Base-by-base conservation (phyloP, 2,797 vertebrate genomes). In the Glossophaga mutica region DNA sequence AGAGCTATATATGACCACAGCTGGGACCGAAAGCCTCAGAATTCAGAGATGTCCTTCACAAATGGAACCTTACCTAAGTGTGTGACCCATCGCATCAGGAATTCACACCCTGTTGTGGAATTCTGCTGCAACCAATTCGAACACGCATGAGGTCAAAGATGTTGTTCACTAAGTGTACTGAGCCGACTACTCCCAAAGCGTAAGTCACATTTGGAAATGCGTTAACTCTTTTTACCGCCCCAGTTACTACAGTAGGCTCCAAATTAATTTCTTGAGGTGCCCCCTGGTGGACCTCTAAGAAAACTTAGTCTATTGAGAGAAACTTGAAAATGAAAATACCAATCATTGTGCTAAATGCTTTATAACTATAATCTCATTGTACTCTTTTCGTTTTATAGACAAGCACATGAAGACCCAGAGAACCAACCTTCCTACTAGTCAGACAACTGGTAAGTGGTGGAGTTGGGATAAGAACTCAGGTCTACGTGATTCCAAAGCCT, bases 231-330 rank as follows among this genome's bases (percentile, higher is more conserved):
- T 70, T 96, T 70, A 18, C 12, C 44, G 78, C n/a, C n/a, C 48
- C 67, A 93, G 32, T 87, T 95, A 48, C 37, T 77, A 57, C 9
- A 84, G 37, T 73, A 70, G 26, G 3, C 42, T 81, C n/a, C n/a
- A 96, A 87, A 94, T 92, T 77, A 96, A 95, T 84, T 96, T 96
- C 44, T 90, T 87, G 90, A 95, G 68, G 88, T 92, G 94, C 92
- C 96, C 92, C 94, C 96, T 97, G 81, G 97, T 97, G 78, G 16
- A 59, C 34, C 94, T 85, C 46, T 70, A 77, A 12, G 10, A 79
- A 44, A 93, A 76, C 84, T 88, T 34, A 91, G 24, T 70, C 5
- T 57, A n/a, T 32, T 78, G 76, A 95, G 34, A 32, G 21, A 88
- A 91, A 95, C 9, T 26, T 87, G 12, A 74, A 57, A 87, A 91